A percentile compares a stretch with the other conserved stretches of the same genome.
These are phyloP conservation scores for Poecilobothrus nobilitatus DNA, from an alignment of 2,888 invertebrate genomes.

Conservation along the genomic window DNA sequence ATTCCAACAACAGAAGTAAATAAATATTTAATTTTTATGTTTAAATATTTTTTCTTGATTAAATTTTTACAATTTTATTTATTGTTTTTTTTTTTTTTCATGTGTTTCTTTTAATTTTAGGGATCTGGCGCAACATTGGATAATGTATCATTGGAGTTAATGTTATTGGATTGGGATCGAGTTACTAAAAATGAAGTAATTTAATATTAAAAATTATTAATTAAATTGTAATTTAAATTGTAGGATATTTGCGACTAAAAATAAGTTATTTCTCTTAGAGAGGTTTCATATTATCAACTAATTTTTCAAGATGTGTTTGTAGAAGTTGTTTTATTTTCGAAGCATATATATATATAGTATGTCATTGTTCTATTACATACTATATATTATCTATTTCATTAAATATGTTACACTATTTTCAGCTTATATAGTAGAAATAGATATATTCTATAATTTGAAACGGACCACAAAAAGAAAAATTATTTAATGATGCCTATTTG, in stretches of 20 bases:
- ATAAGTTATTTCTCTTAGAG: slow-evolving; percentile 4
- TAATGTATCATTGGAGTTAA: slow-evolving; percentile 42
- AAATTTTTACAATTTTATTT: not conserved
- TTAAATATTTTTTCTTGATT: not conserved
- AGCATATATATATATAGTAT: no score
- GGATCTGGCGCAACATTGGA: slow-evolving; percentile 42
- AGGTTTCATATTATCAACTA: not conserved
- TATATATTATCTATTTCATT: no score
- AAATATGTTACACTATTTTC: no score
- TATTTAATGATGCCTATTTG: no score
- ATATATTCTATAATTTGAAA: no score
- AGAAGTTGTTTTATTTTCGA: no score
- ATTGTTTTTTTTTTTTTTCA: slow-evolving; percentile 1
- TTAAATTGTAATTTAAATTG: not conserved
- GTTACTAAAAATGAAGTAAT: slow-evolving; percentile 94
- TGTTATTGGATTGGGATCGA: slow-evolving; percentile 86
- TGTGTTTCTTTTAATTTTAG: slow-evolving; percentile 26
- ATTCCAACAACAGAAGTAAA: slow-evolving; percentile 66
- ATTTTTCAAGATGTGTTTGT: no score
- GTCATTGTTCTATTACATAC: no score
- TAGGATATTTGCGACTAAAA: not conserved
- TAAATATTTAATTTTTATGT: not conserved
- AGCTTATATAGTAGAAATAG: no score
- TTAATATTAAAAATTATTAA: no score
- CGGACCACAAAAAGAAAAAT: no score